Base-by-base conservation (phyloP, 1,140 invertebrate species). In the Chrysomallon squamiferum region DNA sequence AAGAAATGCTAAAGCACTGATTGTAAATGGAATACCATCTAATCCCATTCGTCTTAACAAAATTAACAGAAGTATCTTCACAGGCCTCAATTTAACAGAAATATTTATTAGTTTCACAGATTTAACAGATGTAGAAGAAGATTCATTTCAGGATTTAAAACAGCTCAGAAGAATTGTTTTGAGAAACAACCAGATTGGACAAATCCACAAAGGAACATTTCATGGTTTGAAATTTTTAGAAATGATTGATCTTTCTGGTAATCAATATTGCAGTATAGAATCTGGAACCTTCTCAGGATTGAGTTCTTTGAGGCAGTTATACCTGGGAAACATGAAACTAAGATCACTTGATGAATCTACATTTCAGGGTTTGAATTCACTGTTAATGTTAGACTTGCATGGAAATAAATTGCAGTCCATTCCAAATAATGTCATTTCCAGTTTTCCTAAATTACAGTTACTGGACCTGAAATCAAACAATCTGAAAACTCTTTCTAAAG, bases 381-480 rank as follows among this genome's bases (percentile, higher is more conserved):
- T 71, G 13, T 9, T n/a, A 15, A 15, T 38, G 0, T 38, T 71
- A 30, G 65, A 71, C 50, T 32, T 71, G 3, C 56, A 59, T 33
- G 47, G 43, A 30, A 71, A 71, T 27, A 25, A 67, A 0, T 32
- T 71, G 20, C 27, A 49, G 15, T 11, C n/a, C 2, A 15, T 71
- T 30, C 43, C 30, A 20, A 27, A 43, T 2, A 56, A 64, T n/a
- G 22, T 64, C 13, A 15, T 67, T 33, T 22, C 22, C 18, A 47
- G 29, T 38, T 4, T 66, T 11, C 50, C 54, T 7, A 47, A 20
- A 18, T 38, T 71, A 3, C 13, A 32, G 35, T 41, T 49, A 3
- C 33, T 71, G 33, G 69, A 71, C 41, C 29, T 71, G 30, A 27
- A 49, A 11, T 59, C 25, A 52, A 71, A 71, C 49, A 30, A 27